These are phyloP conservation scores for Ridgeia piscesae DNA, from an alignment of 1,140 invertebrate species.

Conservation along the genomic window DNA sequence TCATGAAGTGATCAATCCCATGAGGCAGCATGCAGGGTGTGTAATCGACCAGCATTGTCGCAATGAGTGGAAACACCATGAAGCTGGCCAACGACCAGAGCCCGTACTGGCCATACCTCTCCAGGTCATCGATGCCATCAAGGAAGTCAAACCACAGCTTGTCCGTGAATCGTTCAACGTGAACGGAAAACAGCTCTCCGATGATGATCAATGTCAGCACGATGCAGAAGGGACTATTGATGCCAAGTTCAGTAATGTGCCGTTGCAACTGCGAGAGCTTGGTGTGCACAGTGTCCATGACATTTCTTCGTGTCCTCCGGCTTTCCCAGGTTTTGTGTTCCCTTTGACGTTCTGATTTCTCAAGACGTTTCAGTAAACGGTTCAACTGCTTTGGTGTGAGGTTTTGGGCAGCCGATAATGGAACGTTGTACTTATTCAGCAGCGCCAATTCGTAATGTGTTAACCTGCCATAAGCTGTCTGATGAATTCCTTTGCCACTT, in stretches of 20 bases:
- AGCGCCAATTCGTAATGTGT: background rate
- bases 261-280: background rate
- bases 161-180: slow-evolving; percentile 52
- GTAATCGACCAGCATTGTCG: slow-evolving; percentile 43
- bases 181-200: slow-evolving; percentile 43
- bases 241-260: background rate
- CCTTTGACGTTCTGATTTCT: background rate
- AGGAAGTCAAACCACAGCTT: slow-evolving; percentile 55
- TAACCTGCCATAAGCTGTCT: background rate
- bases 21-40: slow-evolving; percentile 45
- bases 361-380: background rate
- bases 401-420: background rate
- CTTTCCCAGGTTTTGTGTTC: background rate
- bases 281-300: background rate
- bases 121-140: slow-evolving; percentile 51
- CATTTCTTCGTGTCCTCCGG: background rate
- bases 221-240: background rate
- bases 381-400: background rate
- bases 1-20: slow-evolving; percentile 45
- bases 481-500: background rate
- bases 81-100: slow-evolving; percentile 47
- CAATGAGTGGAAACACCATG: slow-evolving; percentile 43
- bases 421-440: background rate
- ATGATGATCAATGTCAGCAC: slow-evolving; percentile 7
- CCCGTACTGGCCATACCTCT: slow-evolving; percentile 53